A percentile compares a stretch with the other conserved stretches of the same genome.
Conservation (phyloP, 2,888 invertebrate genomes). For the Oxyteleia sp. region DNA sequence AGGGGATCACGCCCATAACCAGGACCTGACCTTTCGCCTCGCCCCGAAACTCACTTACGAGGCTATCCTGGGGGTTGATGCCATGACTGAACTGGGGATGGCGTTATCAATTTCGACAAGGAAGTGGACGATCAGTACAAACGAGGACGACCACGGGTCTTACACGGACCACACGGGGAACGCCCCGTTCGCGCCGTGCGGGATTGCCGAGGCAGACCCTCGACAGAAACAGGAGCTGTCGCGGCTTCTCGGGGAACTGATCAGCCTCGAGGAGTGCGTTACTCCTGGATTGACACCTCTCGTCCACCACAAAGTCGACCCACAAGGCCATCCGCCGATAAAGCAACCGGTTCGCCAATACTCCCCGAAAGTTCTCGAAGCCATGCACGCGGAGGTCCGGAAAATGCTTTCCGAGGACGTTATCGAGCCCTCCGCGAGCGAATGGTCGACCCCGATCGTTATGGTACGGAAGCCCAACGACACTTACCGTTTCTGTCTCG, state of each 20-base stretch:
- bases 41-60: not conserved
- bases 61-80: not conserved
- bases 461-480: constrained; percentile 24
- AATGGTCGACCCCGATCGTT: constrained; percentile 20
- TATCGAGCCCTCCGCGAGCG: constrained; percentile 9
- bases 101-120: no score
- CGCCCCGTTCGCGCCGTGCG: not conserved
- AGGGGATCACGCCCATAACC: not conserved
- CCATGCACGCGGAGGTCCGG: not conserved
- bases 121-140: no score
- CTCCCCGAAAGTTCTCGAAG: constrained; percentile 1
- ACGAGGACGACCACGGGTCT: no score
- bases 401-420: constrained; percentile 8
- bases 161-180: no score
- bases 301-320: constrained; percentile 16
- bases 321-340: not conserved
- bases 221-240: no score
- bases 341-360: not conserved
- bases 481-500: constrained; percentile 71
- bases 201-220: not conserved
- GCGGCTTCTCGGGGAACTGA: no score
- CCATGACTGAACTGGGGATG: not conserved
- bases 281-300: not conserved
- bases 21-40: not conserved
- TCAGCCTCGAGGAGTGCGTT: not conserved